Evolutionary conservation across 2,797 vertebrate species (phyloP), one percentile per base, ranked within the genome.

Genomic region (Gymnopithys bicolor): DNA sequence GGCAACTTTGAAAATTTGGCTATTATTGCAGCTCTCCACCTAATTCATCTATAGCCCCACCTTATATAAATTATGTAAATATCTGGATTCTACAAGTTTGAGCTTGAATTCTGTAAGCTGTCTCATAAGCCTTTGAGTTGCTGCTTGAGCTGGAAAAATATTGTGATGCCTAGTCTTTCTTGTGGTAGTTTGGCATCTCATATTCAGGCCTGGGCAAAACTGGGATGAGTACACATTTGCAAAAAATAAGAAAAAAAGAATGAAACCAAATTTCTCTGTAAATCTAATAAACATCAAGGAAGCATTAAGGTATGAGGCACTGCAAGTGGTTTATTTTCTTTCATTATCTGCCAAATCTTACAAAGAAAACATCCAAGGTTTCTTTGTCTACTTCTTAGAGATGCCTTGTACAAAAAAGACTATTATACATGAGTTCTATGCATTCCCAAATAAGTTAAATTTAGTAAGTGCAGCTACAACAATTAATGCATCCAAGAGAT

Each of bases 151-250:
- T 92, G 48, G 45, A 79, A 84, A 87, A 67, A n/a, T 43, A 67
- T 5, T 85, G 70, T 18, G 49, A 78, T 58, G 59, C 59, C 13
- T 68, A 19, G 25, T 52, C 91, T 96, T 96, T 95, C 83, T 93
- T 94, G 94, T 95, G 94, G 94, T 90, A 95, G 73, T 39, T 52
- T 78, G 66, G 84, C 51, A 81, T 81, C 74, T 89, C 58, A 69
- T 53, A 53, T 63, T 92, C 94, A 95, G 76, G 91, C 41, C 84
- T 41, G 59, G 87, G 60, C 77, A 95, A 87, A 87, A 89, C 28
- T 9, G 27, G 68, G 81, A 83, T 80, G 15, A 75, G 62, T 16
- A 64, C 11, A 43, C 6, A 60, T 70, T 89, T 91, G 58, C 45
- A 77, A 87, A 58, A 92, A 90, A 70, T 30, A 52, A 64, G 23